Conservation (phyloP, 1,140 invertebrate genomes). For the Glossosoma conforme region DNA sequence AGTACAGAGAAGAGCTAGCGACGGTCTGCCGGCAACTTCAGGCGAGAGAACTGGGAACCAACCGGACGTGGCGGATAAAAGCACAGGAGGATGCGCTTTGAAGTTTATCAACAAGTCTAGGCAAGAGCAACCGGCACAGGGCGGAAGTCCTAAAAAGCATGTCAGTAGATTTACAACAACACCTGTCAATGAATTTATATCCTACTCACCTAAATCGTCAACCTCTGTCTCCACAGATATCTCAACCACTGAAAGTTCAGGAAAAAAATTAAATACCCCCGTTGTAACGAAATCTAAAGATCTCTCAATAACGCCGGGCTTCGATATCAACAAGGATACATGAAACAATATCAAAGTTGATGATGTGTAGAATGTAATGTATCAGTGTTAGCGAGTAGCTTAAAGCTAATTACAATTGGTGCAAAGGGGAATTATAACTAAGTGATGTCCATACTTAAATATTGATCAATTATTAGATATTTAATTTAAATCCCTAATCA, state of each 20-base stretch:
- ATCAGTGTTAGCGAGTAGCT: too few species aligned
- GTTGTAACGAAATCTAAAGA: constrained; percentile 12
- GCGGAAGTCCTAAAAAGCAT: constrained; percentile 12
- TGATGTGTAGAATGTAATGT: too few species aligned
- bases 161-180: constrained; percentile 28
- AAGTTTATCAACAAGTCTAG: constrained; percentile 1
- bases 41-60: not conserved
- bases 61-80: not conserved
- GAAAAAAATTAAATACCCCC: constrained; percentile 6
- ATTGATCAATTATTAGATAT: too few species aligned
- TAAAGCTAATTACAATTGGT: too few species aligned
- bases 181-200: constrained; percentile 20
- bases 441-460: too few species aligned
- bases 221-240: constrained; percentile 36
- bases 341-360: too few species aligned
- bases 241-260: constrained; percentile 1
- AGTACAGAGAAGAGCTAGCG: constrained; percentile 36
- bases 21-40: constrained; percentile 19
- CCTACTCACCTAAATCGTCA: constrained; percentile 31
- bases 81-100: not conserved
- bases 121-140: not conserved
- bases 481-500: too few species aligned
- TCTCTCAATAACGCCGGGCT: constrained; percentile 1
- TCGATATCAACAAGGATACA: constrained; percentile 10
- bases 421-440: too few species aligned